Evolutionary conservation across 2,888 invertebrate species (phyloP).

Genomic region (Aphelenchoides bicaudatus): DNA sequence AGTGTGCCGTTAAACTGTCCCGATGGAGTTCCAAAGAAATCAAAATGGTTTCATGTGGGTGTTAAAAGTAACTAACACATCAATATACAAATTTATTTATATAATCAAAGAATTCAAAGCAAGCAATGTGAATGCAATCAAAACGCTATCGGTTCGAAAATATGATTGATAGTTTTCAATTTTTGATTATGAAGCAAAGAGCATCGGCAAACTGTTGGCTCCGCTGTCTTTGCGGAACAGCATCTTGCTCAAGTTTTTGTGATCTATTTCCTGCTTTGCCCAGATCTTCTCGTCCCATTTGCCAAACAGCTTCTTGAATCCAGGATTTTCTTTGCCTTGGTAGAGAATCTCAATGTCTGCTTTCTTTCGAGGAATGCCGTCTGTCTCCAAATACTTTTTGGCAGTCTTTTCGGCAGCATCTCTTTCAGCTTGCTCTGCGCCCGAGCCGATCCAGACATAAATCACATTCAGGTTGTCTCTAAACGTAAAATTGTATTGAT

Average conservation of each 20-base stretch:
- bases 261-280: conserved; percentile 13
- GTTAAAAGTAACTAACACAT: no score
- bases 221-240: conserved; percentile 8
- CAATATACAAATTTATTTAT: no score
- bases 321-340: conserved; percentile 16
- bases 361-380: conserved; percentile 70
- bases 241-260: background rate
- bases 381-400: conserved; percentile 70
- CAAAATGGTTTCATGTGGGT: no score
- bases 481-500: background rate
- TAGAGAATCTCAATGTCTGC: conserved; percentile 67
- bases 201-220: no score
- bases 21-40: no score
- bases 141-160: no score
- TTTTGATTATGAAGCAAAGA: conserved; percentile 7
- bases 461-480: conserved; percentile 69
- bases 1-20: no score
- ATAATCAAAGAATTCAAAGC: no score
- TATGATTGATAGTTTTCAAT: no score
- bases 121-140: no score
- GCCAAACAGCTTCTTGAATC: conserved; percentile 18
- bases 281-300: conserved; percentile 9
- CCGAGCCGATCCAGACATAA: conserved; percentile 73
- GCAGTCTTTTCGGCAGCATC: conserved; percentile 61
- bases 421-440: conserved; percentile 69